These are phyloP conservation scores for Drosophila engyochracea DNA, from an alignment of 2,888 invertebrate genomes.

Conservation along the genomic window DNA sequence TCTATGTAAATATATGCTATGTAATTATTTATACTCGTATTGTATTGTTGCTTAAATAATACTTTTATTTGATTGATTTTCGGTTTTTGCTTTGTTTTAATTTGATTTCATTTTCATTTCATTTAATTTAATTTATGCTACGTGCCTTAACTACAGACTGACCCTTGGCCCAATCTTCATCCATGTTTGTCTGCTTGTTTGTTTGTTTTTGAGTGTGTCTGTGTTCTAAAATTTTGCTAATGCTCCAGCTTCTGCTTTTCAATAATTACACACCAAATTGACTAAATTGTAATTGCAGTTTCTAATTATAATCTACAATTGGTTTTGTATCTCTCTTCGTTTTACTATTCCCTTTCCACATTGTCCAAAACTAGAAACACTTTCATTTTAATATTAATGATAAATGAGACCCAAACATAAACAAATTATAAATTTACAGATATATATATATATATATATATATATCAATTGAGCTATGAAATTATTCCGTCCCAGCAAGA, in stretches of 20 bases:
- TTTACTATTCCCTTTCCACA: conserved; percentile 23
- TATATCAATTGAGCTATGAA: conserved; percentile 47
- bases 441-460: conserved; percentile 16
- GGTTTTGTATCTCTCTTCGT: conserved; percentile 34
- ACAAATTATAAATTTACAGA: conserved; percentile 24
- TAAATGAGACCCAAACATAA: conserved; percentile 13
- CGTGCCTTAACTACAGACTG: conserved; percentile 47
- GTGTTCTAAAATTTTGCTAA: conserved; percentile 68
- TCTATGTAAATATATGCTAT: conserved; percentile 48
- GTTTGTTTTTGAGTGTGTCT: conserved; percentile 19
- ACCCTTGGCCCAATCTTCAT: conserved; percentile 35
- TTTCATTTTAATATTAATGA: conserved; percentile 6
- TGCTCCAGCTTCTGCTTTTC: conserved; percentile 55
- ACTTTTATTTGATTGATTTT: conserved; percentile 84
- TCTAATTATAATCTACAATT: conserved; percentile 59
- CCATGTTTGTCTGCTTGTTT: conserved; percentile 16
- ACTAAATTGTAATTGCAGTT: conserved; percentile 75
- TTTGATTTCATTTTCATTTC: conserved; percentile 58
- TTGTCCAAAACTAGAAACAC: background rate
- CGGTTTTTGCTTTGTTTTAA: conserved; percentile 77
- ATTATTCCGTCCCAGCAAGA: conserved; percentile 3
- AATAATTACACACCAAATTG: conserved; percentile 74
- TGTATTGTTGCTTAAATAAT: conserved; percentile 78
- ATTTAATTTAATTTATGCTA: conserved; percentile 58
- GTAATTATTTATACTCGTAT: conserved; percentile 50